These are phyloP conservation scores for Stictocephala bisonia DNA, from an alignment of 2,888 invertebrate genomes.

Conservation along the genomic window DNA sequence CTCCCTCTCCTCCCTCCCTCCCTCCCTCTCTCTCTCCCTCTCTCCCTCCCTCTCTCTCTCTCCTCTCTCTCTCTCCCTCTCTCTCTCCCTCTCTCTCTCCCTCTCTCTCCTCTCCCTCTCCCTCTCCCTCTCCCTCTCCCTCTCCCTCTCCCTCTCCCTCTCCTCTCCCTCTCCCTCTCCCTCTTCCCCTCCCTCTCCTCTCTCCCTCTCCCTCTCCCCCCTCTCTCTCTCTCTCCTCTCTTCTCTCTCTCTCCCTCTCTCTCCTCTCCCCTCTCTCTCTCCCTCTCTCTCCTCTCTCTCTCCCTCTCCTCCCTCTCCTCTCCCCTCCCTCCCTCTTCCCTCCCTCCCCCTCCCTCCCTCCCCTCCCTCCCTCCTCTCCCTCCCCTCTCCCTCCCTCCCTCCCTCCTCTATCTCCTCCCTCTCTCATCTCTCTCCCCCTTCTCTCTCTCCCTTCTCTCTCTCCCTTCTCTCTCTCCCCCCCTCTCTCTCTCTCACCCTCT, in stretches of 20 bases:
- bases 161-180: not conserved
- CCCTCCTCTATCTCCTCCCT: not conserved
- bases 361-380: not conserved
- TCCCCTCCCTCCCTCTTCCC: not conserved
- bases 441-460: too few relatives aligned
- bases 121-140: constrained; percentile 36
- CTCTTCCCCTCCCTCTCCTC: too few relatives aligned
- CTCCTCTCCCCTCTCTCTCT: constrained; percentile 23
- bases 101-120: constrained; percentile 12
- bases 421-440: too few relatives aligned
- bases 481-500: constrained; percentile 18
- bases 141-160: not conserved
- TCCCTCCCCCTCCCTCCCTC: not conserved
- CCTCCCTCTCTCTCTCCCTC: not conserved
- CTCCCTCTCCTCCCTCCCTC: not conserved
- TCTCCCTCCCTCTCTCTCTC: not conserved
- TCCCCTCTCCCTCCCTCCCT: not conserved
- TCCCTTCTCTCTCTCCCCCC: constrained; percentile 11
- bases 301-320: not conserved
- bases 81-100: not conserved
- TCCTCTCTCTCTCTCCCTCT: not conserved
- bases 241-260: not conserved
- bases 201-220: constrained; percentile 10
- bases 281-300: constrained; percentile 8
- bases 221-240: constrained; percentile 2